Base-by-base conservation (phyloP, 1,140 invertebrate species). In the Orussus abietinus region DNA sequence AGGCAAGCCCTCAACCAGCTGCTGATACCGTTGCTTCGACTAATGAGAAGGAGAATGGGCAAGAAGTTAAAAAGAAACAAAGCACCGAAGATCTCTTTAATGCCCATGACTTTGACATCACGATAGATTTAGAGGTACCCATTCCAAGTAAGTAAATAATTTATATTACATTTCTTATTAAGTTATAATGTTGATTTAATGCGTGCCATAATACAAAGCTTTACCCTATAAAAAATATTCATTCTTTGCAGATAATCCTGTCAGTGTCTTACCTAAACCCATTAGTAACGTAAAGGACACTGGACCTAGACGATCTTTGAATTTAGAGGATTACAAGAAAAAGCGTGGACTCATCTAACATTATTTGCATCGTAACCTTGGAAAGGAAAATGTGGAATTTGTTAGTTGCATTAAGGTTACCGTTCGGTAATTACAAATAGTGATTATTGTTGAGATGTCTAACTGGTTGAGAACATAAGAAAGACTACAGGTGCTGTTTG, bases 311-410 rank as follows among this genome's bases (percentile, higher is more conserved):
- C 70, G 92, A 45, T 94, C 92, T 1, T 71, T 97, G n/a, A 96
- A 97, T 66, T 74, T 97, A 35, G 92, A 96, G 70, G 94, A 96
- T 64, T 97, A 96, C 69, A 97, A 97, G 76, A 96, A 96, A 73
- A 89, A 92, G 64, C 81, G 92, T 48, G 92, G 94, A 37, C 82
- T 96, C 33, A 96, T 96, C 70, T 93, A 82, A 79, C 59, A 45
- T 38, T 56, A 38, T 45, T 30, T 57, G 37, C 13, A n/a, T 29
- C 6, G n/a, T n/a, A n/a, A n/a, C n/a, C n/a, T n/a, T n/a, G n/a
- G n/a, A n/a, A n/a, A n/a, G n/a, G n/a, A n/a, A n/a, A n/a, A n/a
- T n/a, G n/a, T n/a, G n/a, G n/a, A n/a, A n/a, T n/a, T n/a, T n/a
- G n/a, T n/a, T n/a, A n/a, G n/a, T n/a, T n/a, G n/a, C n/a, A n/a